Evolutionary conservation across 2,888 invertebrate genomes (phyloP).

Genomic region (Deladenus siricidicola): DNA sequence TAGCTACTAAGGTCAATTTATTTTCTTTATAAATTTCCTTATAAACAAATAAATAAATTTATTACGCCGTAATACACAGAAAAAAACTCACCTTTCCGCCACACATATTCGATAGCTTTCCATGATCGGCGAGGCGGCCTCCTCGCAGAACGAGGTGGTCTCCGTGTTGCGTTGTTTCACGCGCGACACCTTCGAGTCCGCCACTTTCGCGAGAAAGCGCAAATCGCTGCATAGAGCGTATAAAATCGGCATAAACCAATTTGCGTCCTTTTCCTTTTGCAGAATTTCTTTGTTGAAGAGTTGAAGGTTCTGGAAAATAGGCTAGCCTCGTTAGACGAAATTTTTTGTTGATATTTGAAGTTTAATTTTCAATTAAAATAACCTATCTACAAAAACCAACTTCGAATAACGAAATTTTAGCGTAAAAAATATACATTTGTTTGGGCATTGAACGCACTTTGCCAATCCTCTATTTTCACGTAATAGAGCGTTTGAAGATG

Average conservation of each 20-base stretch:
- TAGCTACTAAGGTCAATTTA: too few species aligned
- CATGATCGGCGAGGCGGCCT: conserved; percentile 35
- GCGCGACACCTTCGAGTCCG: conserved; percentile 29
- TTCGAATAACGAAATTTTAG: background rate
- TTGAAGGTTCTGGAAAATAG: conserved; percentile 36
- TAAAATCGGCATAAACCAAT: conserved; percentile 87
- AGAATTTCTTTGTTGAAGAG: conserved; percentile 61
- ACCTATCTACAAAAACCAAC: too few species aligned
- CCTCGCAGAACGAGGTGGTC: conserved; percentile 28
- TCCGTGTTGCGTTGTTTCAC: conserved; percentile 11
- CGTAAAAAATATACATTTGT: conserved; percentile 25
- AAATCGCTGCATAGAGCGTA: conserved; percentile 80
- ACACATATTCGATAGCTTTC: conserved; percentile 36
- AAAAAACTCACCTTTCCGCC: conserved; percentile 27
- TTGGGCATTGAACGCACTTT: conserved; percentile 28
- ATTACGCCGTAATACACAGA: background rate
- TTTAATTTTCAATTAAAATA: too few species aligned
- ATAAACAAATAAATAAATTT: background rate
- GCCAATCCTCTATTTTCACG: conserved; percentile 25
- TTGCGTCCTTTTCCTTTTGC: conserved; percentile 64
- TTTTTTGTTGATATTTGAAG: too few species aligned
- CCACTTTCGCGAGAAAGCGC: conserved; percentile 62
- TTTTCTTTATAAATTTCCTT: conserved; percentile 1
- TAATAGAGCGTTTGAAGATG: conserved; percentile 38
- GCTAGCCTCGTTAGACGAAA: too few species aligned